Base-by-base conservation (phyloP, 2,888 invertebrate species). In the Zhengitettix transpicula region DNA sequence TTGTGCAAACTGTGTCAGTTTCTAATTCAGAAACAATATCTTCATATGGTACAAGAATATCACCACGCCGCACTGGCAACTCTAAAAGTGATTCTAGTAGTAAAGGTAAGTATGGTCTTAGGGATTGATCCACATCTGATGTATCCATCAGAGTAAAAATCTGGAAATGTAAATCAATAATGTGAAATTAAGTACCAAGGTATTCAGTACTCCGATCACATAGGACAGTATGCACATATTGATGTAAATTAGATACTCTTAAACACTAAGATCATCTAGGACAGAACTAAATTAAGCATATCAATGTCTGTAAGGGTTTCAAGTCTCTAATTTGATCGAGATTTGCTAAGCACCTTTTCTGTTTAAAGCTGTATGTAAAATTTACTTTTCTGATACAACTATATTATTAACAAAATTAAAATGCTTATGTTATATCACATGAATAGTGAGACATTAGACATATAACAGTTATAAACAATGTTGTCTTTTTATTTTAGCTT, bases 1-100 rank as follows among this genome's bases (percentile, higher is more conserved):
- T 71, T 63, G 80, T 79, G 41, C 77, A 73, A 28, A 89, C 80
- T 0, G 89, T 87, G 65, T 91, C 86, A 58, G 81, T 80, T 68
- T 89, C 87, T 42, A 90, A 78, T 67, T 86, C 79, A 0, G 85
- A 80, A n/a, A 93, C 85, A 17, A 94, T 82, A 1, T 85, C 81
- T 68, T 85, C 83, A 67, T 84, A 81, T 0, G 83, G 74, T 2
- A 89, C 69, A 1, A 83, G 71, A 12, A 68, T 65, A 10, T 73
- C 80, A 9, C 78, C 77, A 63, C 82, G 78, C 52, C 78, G 71
- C 11, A 92, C 78, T 0, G 90, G 84, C 59, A 86, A 85, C 71
- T 93, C 90, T 17, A 84, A 79, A 41, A 94, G 70, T 0, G 85
- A 78, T 71, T 90, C 87, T 60, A 86, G 73, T 63, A 85, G 80